Evolutionary conservation across 1,140 invertebrate species (phyloP).

Genomic region (Pseudomyrmex cubaensis): DNA sequence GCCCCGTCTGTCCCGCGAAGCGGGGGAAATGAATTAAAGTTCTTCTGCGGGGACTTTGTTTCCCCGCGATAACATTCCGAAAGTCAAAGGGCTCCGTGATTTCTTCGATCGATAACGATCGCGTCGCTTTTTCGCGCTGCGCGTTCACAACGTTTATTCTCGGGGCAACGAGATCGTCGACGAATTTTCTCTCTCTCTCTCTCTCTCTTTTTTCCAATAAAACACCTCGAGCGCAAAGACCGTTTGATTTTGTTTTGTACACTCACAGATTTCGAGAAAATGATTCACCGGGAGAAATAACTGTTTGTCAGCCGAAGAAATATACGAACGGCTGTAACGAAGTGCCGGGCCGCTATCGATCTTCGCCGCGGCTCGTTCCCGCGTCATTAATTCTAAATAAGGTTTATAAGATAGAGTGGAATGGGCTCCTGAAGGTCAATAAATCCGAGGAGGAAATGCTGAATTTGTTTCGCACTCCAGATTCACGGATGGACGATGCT

Average conservation of each 20-base stretch:
- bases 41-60: conserved; percentile 74
- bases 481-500: conserved; percentile 62
- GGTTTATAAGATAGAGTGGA: conserved; percentile 71
- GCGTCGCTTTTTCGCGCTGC: neutral
- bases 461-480: conserved; percentile 64
- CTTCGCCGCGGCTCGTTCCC: conserved; percentile 53
- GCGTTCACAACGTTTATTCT: neutral
- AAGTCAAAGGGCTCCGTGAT: conserved; percentile 72
- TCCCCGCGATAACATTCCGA: conserved; percentile 74
- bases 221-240: no score
- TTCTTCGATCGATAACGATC: conserved; percentile 71
- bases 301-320: conserved; percentile 63
- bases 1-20: conserved; percentile 69
- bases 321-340: conserved; percentile 63
- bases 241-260: neutral
- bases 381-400: conserved; percentile 73
- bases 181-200: no score
- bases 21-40: conserved; percentile 72
- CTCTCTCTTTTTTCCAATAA: no score
- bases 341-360: conserved; percentile 63
- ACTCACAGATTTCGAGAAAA: conserved; percentile 23
- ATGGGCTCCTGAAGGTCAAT: conserved; percentile 62
- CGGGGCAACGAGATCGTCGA: no score
- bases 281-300: conserved; percentile 58
- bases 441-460: conserved; percentile 58